A percentile compares a stretch with the other conserved stretches of the same genome.
These are phyloP conservation scores for Eunapius fragilis DNA, from an alignment of 37 sponge, comb jelly and placozoan species.

Conservation along the genomic window DNA sequence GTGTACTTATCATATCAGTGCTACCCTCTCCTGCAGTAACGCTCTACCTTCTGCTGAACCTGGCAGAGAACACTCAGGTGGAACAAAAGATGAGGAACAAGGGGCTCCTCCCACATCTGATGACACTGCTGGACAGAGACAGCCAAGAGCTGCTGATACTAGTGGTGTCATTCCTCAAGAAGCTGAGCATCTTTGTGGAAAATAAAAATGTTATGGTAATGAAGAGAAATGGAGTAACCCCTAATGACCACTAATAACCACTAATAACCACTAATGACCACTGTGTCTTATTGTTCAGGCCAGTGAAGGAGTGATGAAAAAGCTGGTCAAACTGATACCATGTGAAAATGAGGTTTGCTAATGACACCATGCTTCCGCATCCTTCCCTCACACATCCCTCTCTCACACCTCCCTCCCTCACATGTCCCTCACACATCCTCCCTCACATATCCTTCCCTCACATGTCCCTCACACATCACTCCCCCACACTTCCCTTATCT, in stretches of 20 bases:
- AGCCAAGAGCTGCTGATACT: conserved; percentile 89
- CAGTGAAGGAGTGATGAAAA: conserved; percentile 49
- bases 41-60: conserved; percentile 86
- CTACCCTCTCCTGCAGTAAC: conserved; percentile 39
- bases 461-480: background rate
- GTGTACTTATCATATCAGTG: too few relatives aligned
- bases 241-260: too few relatives aligned
- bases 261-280: too few relatives aligned
- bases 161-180: conserved; percentile 92
- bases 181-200: conserved; percentile 86
- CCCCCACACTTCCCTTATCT: background rate
- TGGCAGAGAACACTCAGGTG: conserved; percentile 87
- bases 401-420: background rate
- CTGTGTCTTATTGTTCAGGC: conserved; percentile 45
- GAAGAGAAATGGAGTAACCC: background rate
- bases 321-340: conserved; percentile 70
- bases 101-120: conserved; percentile 60
- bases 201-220: conserved; percentile 92
- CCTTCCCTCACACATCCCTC: background rate
- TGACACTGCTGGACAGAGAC: conserved; percentile 74
- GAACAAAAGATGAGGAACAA: conserved; percentile 94
- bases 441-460: too few relatives aligned
- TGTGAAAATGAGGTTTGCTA: conserved; percentile 72
- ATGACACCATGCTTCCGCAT: background rate
- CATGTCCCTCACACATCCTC: background rate